Conservation (phyloP, 1,140 invertebrate genomes). For the Drosophila micromelanica region DNA sequence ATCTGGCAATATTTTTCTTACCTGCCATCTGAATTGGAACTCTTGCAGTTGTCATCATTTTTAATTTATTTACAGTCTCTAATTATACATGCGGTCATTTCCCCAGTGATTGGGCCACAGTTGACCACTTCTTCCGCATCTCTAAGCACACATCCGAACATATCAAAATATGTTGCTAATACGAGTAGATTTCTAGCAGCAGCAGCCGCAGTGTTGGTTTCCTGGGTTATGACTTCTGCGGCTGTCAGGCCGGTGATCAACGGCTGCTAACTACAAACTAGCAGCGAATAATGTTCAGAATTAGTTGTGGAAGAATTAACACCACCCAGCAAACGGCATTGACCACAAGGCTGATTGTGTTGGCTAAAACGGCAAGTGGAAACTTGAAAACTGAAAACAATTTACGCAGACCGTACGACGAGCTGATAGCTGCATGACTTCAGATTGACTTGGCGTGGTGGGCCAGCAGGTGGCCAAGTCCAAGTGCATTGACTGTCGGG, state of each 20-base stretch:
- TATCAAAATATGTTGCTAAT: constrained; percentile 53
- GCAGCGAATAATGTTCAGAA: constrained; percentile 70
- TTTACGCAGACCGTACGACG: constrained; percentile 71
- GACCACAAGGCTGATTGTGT: constrained; percentile 58
- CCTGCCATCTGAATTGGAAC: neutral
- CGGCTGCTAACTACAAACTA: constrained; percentile 35
- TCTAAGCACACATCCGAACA: constrained; percentile 45
- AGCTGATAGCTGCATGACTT: constrained; percentile 27
- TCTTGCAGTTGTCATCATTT: constrained; percentile 8
- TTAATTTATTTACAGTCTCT: neutral
- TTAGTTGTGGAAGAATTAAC: constrained; percentile 82
- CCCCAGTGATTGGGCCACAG: constrained; percentile 13
- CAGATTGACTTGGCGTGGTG: constrained; percentile 39
- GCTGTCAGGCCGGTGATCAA: constrained; percentile 42
- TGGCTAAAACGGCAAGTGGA: constrained; percentile 37
- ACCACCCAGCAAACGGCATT: constrained; percentile 67
- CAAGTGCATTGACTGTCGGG: constrained; percentile 72
- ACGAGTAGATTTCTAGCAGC: constrained; percentile 31
- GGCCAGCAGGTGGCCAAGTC: constrained; percentile 51
- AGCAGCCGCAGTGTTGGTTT: constrained; percentile 43
- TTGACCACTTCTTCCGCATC: constrained; percentile 50
- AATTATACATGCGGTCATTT: constrained; percentile 19
- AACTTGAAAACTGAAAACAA: constrained; percentile 73
- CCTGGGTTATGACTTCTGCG: constrained; percentile 80
- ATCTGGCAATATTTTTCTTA: too few relatives aligned